These are phyloP conservation scores for Lypha dubia DNA, from an alignment of 2,888 invertebrate genomes.

Conservation along the genomic window DNA sequence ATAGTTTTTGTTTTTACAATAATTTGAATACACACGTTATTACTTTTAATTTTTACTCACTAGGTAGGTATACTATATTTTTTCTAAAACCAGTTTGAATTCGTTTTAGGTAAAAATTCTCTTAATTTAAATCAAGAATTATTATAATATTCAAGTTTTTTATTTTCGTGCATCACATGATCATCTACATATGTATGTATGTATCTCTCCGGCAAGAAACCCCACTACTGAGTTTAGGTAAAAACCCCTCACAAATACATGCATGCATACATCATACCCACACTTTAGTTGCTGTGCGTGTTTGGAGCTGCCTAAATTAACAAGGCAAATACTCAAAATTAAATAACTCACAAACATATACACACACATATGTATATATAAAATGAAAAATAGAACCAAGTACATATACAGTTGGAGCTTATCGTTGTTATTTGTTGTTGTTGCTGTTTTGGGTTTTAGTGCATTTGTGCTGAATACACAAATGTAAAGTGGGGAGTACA, in stretches of 20 bases:
- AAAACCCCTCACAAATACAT: conserved; percentile 4
- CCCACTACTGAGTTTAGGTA: conserved; percentile 15
- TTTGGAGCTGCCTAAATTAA: conserved; percentile 38
- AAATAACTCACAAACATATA: conserved; percentile 9
- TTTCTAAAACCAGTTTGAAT: conserved; percentile 2
- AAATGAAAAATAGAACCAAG: background rate
- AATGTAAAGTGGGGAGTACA: background rate
- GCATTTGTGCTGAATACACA: background rate
- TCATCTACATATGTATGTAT: too few species aligned
- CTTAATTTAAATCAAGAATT: conserved; percentile 5
- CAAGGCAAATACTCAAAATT: conserved; percentile 34
- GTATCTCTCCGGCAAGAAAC: conserved; percentile 28
- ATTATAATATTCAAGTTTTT: background rate
- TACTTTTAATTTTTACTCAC: too few species aligned
- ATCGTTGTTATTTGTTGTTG: background rate
- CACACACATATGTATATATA: background rate
- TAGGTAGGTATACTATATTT: too few species aligned
- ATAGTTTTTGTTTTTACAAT: background rate
- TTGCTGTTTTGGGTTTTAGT: conserved; percentile 12
- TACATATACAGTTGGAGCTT: background rate
- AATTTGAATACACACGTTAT: background rate
- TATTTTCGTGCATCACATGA: conserved; percentile 58
- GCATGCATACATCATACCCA: background rate
- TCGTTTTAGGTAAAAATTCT: background rate
- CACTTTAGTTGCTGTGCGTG: conserved; percentile 20